These are phyloP conservation scores for Nomada fucata DNA, from an alignment of 2,888 invertebrate species.

Conservation along the genomic window DNA sequence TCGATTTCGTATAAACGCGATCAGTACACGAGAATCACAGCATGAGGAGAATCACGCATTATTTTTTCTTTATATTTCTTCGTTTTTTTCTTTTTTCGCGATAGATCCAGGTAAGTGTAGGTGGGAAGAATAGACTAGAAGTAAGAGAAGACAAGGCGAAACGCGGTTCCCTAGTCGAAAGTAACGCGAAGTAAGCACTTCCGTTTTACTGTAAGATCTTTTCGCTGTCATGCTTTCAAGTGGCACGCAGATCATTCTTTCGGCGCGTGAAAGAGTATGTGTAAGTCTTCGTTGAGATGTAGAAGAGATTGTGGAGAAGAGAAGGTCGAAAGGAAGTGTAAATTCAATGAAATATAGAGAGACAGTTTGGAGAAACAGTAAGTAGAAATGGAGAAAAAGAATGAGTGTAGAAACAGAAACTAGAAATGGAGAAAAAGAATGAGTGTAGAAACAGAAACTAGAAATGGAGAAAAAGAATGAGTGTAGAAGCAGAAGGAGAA, in stretches of 20 bases:
- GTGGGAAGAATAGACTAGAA: constrained; percentile 64
- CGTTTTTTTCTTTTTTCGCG: background rate
- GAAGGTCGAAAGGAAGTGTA: background rate
- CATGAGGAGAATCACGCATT: constrained; percentile 27
- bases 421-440: background rate
- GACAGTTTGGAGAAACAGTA: background rate
- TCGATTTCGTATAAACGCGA: constrained; percentile 15
- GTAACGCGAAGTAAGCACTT: background rate
- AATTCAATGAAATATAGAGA: background rate
- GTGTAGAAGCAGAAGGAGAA: no score
- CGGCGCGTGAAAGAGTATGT: constrained; percentile 15
- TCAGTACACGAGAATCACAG: constrained; percentile 59
- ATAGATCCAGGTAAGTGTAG: constrained; percentile 36
- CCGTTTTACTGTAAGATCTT: background rate
- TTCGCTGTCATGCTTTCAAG: background rate
- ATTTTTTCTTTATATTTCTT: constrained; percentile 1
- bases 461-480: background rate
- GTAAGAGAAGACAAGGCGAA: constrained; percentile 5
- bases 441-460: background rate
- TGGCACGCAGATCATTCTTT: constrained; percentile 1
- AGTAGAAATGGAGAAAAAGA: background rate
- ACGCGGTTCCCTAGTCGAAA: constrained; percentile 13
- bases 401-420: no score
- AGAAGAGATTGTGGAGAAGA: background rate
- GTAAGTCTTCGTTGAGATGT: background rate